Evolutionary conservation across 2,113 vertebrate genomes (phyloP).

Genomic region (Mobula birostris): DNA sequence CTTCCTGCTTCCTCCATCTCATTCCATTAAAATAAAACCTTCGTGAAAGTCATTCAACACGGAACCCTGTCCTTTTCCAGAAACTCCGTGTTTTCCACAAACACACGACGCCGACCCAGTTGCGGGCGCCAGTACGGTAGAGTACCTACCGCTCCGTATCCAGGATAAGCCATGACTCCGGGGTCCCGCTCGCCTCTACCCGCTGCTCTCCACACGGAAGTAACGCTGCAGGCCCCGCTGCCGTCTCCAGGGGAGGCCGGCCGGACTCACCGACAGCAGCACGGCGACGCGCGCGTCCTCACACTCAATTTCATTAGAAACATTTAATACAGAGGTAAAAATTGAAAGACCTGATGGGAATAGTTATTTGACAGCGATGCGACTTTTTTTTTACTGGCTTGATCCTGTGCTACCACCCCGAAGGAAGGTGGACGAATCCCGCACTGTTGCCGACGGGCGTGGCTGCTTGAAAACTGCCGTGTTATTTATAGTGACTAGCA

Average conservation of each 20-base stretch:
- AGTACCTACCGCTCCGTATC: slow-evolving; percentile 1
- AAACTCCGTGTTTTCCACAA: too few relatives aligned
- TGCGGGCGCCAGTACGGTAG: not conserved
- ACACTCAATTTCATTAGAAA: too few relatives aligned
- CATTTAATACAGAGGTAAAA: too few relatives aligned
- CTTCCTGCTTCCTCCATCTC: not conserved
- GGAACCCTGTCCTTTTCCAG: too few relatives aligned
- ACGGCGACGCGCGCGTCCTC: not conserved
- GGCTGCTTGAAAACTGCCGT: not conserved
- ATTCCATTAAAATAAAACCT: too few relatives aligned
- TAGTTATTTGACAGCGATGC: not conserved
- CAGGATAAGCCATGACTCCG: slow-evolving; percentile 11
- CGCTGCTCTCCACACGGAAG: not conserved
- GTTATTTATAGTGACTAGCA: not conserved
- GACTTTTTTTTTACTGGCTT: not conserved
- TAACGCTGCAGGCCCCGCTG: not conserved
- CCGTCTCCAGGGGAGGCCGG: not conserved
- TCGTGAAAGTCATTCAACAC: too few relatives aligned
- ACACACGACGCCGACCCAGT: too few relatives aligned
- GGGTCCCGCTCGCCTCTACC: not conserved
- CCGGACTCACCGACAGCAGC: too few relatives aligned
- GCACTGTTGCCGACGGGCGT: not conserved
- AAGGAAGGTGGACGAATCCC: not conserved
- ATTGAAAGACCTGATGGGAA: too few relatives aligned
- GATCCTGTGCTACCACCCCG: not conserved